Evolutionary conservation across 2,888 invertebrate species (phyloP), one percentile per base, ranked within the genome.

Genomic region (Thyatira batis): DNA sequence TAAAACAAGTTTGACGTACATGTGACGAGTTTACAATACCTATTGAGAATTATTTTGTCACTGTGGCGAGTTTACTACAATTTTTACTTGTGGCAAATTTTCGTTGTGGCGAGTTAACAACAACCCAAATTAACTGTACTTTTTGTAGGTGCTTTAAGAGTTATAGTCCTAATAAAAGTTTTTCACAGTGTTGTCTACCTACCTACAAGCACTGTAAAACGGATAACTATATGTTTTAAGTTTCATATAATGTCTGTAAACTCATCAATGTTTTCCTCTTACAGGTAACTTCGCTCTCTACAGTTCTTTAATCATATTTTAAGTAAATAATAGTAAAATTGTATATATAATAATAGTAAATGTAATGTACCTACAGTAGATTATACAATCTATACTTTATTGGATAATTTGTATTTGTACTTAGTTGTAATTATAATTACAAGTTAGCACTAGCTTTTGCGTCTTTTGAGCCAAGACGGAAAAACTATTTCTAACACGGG

Each of bases 381-480:
- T 17, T 39, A 17, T 17, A 17, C 13, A n/a, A 2, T 39, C n/a
- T 17, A 39, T 17, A 45, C 8, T 43, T 10, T 28, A 10, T 48
- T 25, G 9, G 44, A 49, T 54, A 58, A n/a, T n/a, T n/a, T 4
- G 21, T 54, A 25, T 25, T 39, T 46, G 17, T 48, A 52, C 43
- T 23, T 30, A 11, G 8, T 13, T 50, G 48, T 54, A 46, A 45
- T 58, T 46, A 25, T 1, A 8, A 49, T 50, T 58, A 57, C 49
- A 48, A 53, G 52, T 55, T 51, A 54, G 55, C 58, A 49, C 62
- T 84, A 88, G 89, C 82, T 74, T 78, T 81, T 82, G 82, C 80
- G 87, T 86, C 86, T 81, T 65, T 71, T 87, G 89, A 89, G 89
- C 89, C 89, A 61, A 71, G 85, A 82, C 85, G 83, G 80, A 84